Percentiles rank a stretch among this genome's conserved stretches.
Conservation (phyloP, 2,888 invertebrate species). For the Leistus spinibarbis region DNA sequence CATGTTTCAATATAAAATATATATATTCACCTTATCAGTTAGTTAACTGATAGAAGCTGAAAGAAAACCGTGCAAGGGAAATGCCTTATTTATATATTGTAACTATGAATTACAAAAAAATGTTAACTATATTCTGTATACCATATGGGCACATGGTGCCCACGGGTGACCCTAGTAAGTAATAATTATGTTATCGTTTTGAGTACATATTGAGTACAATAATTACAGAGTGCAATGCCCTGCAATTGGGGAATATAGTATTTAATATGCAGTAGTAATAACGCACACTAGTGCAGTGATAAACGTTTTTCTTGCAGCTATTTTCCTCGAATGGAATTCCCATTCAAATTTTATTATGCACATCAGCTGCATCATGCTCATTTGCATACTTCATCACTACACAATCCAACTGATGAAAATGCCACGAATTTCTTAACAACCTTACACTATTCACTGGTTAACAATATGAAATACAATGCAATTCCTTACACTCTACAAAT, state of each 20-base stretch:
- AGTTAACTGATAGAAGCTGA: too few species aligned
- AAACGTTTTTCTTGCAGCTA: constrained; percentile 27
- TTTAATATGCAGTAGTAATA: constrained; percentile 20
- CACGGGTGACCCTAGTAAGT: too few species aligned
- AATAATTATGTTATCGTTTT: too few species aligned
- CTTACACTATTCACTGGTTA: neutral
- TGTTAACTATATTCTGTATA: too few species aligned
- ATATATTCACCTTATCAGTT: too few species aligned
- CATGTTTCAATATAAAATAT: too few species aligned
- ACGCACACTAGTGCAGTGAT: constrained; percentile 17
- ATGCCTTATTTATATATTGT: too few species aligned
- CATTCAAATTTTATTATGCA: constrained; percentile 20
- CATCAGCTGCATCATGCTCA: neutral
- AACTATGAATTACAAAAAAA: too few species aligned
- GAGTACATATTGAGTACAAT: too few species aligned
- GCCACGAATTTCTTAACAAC: constrained; percentile 10
- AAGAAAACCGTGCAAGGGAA: too few species aligned
- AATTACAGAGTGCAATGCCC: constrained; percentile 29
- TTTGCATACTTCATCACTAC: neutral
- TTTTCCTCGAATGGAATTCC: constrained; percentile 13
- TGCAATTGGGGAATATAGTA: constrained; percentile 6
- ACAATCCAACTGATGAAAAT: constrained; percentile 15
- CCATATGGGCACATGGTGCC: too few species aligned
- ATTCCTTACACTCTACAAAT: too few species aligned
- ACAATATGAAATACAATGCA: neutral